phyloP scores from a whole-genome alignment of 2,797 vertebrate genomes.

The Oceanodroma leucorhoa region DNA sequence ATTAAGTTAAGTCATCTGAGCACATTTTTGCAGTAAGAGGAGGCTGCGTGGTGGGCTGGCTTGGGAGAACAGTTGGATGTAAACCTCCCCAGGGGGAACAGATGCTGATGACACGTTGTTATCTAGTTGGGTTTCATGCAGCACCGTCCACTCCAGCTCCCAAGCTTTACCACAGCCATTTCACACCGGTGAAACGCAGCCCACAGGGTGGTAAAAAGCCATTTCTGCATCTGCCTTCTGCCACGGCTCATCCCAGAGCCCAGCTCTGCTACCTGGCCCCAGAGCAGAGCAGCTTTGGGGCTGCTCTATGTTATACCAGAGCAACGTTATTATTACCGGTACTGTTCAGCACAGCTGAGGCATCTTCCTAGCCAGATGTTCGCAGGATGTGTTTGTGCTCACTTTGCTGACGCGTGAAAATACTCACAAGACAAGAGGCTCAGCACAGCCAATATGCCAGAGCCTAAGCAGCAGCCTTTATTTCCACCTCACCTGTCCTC shows the following conservation, averaged over 20 bases:
- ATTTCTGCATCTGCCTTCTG: not conserved
- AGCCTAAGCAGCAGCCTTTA: not conserved
- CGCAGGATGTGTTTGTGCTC: not conserved
- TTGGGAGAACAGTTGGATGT: constrained; percentile 56
- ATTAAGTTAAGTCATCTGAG: constrained; percentile 70
- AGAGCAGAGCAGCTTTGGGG: not conserved
- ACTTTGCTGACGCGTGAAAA: not conserved
- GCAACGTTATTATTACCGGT: not conserved
- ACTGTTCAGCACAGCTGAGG: not conserved
- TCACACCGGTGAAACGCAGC: not conserved
- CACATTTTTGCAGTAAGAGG: constrained; percentile 58
- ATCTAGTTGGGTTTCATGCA: not conserved
- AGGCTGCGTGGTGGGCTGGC: constrained; percentile 48
- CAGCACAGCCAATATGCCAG: not conserved
- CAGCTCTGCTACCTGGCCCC: not conserved
- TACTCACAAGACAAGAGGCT: not conserved
- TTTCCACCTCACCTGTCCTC: constrained; percentile 34
- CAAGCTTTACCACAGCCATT: not conserved
- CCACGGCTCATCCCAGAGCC: not conserved
- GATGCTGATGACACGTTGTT: constrained; percentile 48
- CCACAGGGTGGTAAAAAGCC: not conserved
- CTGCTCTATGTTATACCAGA: not conserved
- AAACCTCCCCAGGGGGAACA: constrained; percentile 66
- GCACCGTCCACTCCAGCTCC: not conserved
- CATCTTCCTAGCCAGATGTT: constrained; percentile 16